These are phyloP conservation scores for Prorops nasuta DNA, from an alignment of 1,140 invertebrate genomes.

Conservation along the genomic window DNA sequence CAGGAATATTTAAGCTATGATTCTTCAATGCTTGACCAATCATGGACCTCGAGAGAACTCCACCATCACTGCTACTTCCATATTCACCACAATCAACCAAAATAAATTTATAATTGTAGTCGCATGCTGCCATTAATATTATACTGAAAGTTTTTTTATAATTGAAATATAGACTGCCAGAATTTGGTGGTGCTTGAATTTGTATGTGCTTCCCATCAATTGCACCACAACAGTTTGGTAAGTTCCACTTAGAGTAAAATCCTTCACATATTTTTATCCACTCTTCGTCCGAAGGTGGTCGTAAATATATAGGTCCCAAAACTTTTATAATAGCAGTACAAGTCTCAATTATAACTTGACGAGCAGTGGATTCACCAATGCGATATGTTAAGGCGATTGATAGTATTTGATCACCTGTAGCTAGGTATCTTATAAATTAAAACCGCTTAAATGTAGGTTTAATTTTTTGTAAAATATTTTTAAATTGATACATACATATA, in stretches of 20 bases:
- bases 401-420: conserved; percentile 7
- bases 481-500: too few relatives aligned
- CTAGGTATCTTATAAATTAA: conserved; percentile 10
- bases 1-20: neutral
- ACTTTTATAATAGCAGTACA: neutral
- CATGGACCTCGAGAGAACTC: neutral
- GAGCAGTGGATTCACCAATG: conserved; percentile 7
- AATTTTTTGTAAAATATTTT: too few relatives aligned
- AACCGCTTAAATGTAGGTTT: too few relatives aligned
- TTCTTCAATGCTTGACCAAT: neutral
- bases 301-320: too few relatives aligned
- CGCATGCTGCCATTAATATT: conserved; percentile 16
- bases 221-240: too few relatives aligned
- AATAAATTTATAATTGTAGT: neutral
- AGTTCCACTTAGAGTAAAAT: too few relatives aligned
- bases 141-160: conserved; percentile 39
- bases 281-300: too few relatives aligned
- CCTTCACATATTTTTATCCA: too few relatives aligned
- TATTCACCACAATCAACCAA: too few relatives aligned
- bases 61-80: too few relatives aligned
- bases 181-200: too few relatives aligned
- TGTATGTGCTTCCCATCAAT: too few relatives aligned
- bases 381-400: conserved; percentile 3
- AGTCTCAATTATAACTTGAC: conserved; percentile 9
- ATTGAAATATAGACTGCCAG: conserved; percentile 36